These are phyloP conservation scores for Trachymyrmex septentrionalis DNA, from an alignment of 1,140 invertebrate genomes.

Conservation along the genomic window DNA sequence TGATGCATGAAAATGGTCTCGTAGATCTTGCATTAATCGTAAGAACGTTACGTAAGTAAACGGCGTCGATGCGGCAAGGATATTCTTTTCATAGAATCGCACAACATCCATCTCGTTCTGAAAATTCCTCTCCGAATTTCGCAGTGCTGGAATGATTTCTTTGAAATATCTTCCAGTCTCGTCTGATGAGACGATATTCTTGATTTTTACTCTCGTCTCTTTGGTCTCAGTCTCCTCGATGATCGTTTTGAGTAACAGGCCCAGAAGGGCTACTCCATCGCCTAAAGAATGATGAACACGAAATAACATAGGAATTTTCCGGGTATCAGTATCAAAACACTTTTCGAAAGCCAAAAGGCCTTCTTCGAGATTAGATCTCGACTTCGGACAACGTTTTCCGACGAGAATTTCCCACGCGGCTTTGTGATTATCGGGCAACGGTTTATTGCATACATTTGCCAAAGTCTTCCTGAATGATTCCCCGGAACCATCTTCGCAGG, in stretches of 20 bases:
- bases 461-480: constrained; percentile 81
- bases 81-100: neutral
- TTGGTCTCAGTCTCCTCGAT: constrained; percentile 73
- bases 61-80: constrained; percentile 48
- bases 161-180: neutral
- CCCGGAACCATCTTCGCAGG: constrained; percentile 71
- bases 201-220: constrained; percentile 30
- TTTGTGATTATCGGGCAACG: constrained; percentile 84
- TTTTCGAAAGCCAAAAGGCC: constrained; percentile 24
- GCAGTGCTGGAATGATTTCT: neutral
- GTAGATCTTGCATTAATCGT: neutral
- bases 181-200: neutral
- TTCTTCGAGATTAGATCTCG: constrained; percentile 45
- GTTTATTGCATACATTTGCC: constrained; percentile 80
- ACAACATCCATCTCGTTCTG: neutral
- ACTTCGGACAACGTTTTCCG: constrained; percentile 77
- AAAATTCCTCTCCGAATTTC: neutral
- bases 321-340: neutral
- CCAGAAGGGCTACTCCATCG: constrained; percentile 86
- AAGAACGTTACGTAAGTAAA: constrained; percentile 23
- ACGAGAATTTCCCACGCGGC: constrained; percentile 87
- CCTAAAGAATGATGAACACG: constrained; percentile 87
- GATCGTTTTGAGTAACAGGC: constrained; percentile 85
- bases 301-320: constrained; percentile 84
- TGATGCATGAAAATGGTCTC: neutral